phyloP scores from a whole-genome alignment of 2,797 vertebrate species.

The Platalea minor region DNA sequence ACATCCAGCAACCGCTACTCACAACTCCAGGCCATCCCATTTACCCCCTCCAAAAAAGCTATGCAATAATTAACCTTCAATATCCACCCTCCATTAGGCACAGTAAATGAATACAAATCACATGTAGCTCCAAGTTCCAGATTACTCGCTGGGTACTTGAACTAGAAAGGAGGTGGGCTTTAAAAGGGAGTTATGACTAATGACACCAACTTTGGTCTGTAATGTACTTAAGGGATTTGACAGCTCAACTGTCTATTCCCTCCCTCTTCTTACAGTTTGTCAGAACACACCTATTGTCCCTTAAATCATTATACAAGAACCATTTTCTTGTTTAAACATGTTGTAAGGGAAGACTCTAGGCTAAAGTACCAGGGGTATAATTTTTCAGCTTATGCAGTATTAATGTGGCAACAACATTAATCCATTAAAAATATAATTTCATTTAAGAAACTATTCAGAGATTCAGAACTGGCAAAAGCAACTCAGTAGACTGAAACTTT shows the following conservation, averaged over 20 bases:
- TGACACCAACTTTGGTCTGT: neutral
- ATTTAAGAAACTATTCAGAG: neutral
- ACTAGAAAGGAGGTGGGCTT: neutral
- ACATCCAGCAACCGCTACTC: neutral
- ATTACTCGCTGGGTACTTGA: neutral
- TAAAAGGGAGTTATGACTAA: neutral
- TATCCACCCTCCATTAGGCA: neutral
- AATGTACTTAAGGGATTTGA: neutral
- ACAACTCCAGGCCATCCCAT: neutral
- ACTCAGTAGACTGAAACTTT: neutral
- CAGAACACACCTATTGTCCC: neutral
- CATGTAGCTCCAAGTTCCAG: rapidly evolving
- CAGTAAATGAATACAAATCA: neutral
- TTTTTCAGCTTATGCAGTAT: neutral
- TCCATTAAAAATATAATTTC: neutral
- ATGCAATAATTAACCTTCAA: neutral
- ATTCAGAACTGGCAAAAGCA: neutral
- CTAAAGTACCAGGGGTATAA: neutral
- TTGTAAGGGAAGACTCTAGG: neutral
- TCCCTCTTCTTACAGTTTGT: constrained; percentile 11
- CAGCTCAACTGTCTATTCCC: neutral
- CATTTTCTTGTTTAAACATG: neutral
- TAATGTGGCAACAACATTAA: constrained; percentile 10
- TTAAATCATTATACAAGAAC: neutral
- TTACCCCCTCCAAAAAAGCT: neutral